A percentile compares a stretch with the other conserved stretches of the same genome.
phyloP scores from a whole-genome alignment of 2,888 invertebrate species.

The Dryococelus australis region DNA sequence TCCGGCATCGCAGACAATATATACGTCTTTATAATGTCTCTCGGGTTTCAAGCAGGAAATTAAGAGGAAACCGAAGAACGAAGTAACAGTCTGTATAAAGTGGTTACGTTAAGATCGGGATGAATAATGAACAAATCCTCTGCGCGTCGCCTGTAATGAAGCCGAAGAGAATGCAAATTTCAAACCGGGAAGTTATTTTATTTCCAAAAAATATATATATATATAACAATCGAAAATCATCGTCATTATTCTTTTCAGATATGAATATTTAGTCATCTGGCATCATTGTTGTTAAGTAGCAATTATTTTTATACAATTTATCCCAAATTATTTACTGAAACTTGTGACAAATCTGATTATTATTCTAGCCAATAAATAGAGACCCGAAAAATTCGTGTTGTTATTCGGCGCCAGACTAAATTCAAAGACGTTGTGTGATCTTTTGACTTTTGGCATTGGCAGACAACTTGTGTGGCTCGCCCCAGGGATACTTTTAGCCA shows the following conservation, averaged over 20 bases:
- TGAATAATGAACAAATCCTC: not conserved
- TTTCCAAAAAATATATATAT: not conserved
- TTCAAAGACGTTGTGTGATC: too few relatives aligned
- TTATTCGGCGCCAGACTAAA: too few relatives aligned
- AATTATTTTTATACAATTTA: too few relatives aligned
- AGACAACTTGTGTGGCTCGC: too few relatives aligned
- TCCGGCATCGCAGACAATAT: not conserved
- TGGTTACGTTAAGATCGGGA: not conserved
- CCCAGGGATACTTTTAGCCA: too few relatives aligned
- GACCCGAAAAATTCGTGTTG: too few relatives aligned
- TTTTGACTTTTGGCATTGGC: too few relatives aligned
- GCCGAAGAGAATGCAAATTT: not conserved
- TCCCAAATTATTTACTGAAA: too few relatives aligned
- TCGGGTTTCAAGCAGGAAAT: not conserved
- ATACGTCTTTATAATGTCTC: not conserved
- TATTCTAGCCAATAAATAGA: too few relatives aligned
- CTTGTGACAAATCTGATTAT: too few relatives aligned
- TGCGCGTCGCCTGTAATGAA: not conserved
- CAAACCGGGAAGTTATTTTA: not conserved
- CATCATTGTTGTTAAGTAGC: too few relatives aligned
- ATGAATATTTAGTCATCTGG: too few relatives aligned
- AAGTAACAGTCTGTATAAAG: not conserved
- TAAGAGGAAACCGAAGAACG: not conserved
- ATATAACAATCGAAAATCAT: not conserved
- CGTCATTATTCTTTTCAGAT: not conserved